phyloP scores from a whole-genome alignment of 2,797 vertebrate genomes.

The Hybognathus amarus region DNA sequence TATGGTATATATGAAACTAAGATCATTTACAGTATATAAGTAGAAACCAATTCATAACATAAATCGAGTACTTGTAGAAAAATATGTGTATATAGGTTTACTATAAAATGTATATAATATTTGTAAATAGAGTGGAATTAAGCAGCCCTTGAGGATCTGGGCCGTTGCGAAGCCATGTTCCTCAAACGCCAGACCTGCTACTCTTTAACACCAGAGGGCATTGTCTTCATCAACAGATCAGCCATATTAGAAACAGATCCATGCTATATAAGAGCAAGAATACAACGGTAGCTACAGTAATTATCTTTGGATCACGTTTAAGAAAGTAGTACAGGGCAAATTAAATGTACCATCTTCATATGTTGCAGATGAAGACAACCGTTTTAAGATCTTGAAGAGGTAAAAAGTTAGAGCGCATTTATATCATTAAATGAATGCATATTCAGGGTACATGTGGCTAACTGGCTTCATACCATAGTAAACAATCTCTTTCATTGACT shows the following conservation, averaged over 20 bases:
- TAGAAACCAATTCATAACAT: constrained; percentile 28
- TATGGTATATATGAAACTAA: constrained; percentile 9
- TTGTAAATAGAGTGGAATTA: constrained; percentile 49
- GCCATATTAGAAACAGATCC: constrained; percentile 26
- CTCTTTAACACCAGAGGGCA: constrained; percentile 47
- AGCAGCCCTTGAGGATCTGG: constrained; percentile 51
- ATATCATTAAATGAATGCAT: not conserved
- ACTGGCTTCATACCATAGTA: constrained; percentile 19
- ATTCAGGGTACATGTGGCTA: not conserved
- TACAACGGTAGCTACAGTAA: constrained; percentile 29
- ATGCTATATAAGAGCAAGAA: constrained; percentile 43
- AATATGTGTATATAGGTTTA: constrained; percentile 51
- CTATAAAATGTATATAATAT: constrained; percentile 37
- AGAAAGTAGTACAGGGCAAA: constrained; percentile 25
- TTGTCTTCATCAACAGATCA: constrained; percentile 1
- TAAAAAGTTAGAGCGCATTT: constrained; percentile 23
- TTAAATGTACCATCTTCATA: constrained; percentile 23
- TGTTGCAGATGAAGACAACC: constrained; percentile 68
- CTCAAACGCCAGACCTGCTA: constrained; percentile 16
- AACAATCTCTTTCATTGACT: not conserved
- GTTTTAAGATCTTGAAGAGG: constrained; percentile 70
- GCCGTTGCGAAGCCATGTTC: constrained; percentile 34
- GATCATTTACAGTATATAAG: constrained; percentile 13
- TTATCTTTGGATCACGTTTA: constrained; percentile 45
- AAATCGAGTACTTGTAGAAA: constrained; percentile 52